Base-by-base conservation (phyloP, 1,140 invertebrate species). In the Antheraea pernyi region DNA sequence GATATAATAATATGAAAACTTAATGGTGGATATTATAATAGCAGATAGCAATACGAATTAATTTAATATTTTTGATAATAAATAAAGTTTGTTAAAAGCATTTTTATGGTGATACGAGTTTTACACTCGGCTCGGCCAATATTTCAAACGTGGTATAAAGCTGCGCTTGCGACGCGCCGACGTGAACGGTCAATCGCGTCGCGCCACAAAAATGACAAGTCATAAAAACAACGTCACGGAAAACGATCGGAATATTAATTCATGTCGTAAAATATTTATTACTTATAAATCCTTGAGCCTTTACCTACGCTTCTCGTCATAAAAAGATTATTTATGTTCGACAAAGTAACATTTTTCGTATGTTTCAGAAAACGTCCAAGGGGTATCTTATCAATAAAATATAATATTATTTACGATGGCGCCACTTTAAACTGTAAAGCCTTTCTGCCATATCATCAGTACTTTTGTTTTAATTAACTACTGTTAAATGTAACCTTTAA, bases 181-280 rank as follows among this genome's bases (percentile, higher is more conserved):
- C 39, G 39, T 42, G 39, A 11, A 42, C 81, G 79, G 70, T 75
- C 80, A 79, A 75, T 78, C 76, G 76, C 75, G 81, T 78, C 83
- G 74, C 77, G 84, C 85, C 83, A 89, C 88, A 89, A 84, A 91
- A 88, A 90, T 92, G 86, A 91, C 86, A 92, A 91, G 69, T 92
- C 88, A 91, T 92, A 91, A 91, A 91, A 91, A 88, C 82, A 84
- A 90, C 86, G 90, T 92, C 88, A 92, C 90, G 78, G 83, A 92
- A 88, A 90, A 90, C 90, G 90, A 87, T 89, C 88, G 77, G 90
- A 91, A 92, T 92, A 92, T 92, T 91, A 92, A 92, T 92, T 92
- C 85, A 84, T 85, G 86, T 91, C 90, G 90, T 92, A 91, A 92
- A 92, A 92, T 89, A 92, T 92, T 92, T 92, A 92, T 92, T 89